These are phyloP conservation scores for Hirudinaria manillensis DNA, from an alignment of 2,888 invertebrate species.

Conservation along the genomic window DNA sequence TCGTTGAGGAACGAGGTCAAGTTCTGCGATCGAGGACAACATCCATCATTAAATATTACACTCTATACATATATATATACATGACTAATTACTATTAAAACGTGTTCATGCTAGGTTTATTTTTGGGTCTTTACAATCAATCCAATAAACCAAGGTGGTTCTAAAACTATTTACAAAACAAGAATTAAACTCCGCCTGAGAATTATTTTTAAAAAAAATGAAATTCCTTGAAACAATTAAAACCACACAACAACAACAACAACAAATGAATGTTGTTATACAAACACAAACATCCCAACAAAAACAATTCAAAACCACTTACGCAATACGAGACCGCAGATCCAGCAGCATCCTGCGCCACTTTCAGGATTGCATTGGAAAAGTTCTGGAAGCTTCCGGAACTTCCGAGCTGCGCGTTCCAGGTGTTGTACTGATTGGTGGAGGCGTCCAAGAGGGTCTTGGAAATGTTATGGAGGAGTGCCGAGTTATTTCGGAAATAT, in stretches of 20 bases:
- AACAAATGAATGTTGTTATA: background rate
- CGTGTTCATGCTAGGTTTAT: no score
- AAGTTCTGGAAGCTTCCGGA: background rate
- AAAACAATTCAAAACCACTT: background rate
- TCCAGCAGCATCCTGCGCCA: background rate
- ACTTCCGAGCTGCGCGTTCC: background rate
- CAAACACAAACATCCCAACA: background rate
- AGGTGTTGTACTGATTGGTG: background rate
- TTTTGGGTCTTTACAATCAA: background rate
- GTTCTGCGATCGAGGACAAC: no score
- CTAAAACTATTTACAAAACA: no score
- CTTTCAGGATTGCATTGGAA: background rate
- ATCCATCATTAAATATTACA: background rate
- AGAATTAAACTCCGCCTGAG: background rate
- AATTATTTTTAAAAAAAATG: background rate
- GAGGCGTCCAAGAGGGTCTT: background rate
- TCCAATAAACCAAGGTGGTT: background rate
- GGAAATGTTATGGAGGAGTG: background rate
- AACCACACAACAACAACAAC: background rate
- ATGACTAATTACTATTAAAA: background rate
- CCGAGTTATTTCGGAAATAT: no score
- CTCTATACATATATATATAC: background rate
- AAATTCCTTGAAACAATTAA: background rate
- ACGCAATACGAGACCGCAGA: background rate
- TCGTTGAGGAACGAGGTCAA: background rate